These are phyloP conservation scores for Drosophila eohydei DNA, from an alignment of 2,888 invertebrate species.

Conservation along the genomic window DNA sequence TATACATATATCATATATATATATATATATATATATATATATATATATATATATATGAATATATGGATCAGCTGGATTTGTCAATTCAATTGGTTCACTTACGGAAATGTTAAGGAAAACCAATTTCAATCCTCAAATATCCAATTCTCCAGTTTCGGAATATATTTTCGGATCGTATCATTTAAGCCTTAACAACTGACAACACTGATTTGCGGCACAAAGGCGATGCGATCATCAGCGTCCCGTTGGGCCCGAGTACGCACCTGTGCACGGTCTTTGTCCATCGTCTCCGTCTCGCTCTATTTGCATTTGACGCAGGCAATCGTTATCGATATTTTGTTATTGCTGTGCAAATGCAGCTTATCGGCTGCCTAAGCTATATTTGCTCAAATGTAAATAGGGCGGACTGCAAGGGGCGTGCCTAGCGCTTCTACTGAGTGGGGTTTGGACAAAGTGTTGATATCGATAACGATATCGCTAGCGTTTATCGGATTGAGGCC, in stretches of 20 bases:
- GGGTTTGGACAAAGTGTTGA: neutral
- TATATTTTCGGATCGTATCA: too few species aligned
- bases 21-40: neutral
- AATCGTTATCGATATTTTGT: conserved; percentile 35
- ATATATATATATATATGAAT: neutral
- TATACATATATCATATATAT: neutral
- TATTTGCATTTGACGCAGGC: conserved; percentile 30
- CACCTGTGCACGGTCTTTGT: conserved; percentile 24
- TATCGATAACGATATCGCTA: neutral
- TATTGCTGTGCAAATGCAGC: conserved; percentile 28
- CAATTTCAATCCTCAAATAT: neutral
- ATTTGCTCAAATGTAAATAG: conserved; percentile 1
- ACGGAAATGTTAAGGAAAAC: neutral
- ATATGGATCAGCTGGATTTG: neutral
- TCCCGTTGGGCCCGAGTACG: conserved; percentile 24
- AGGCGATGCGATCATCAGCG: neutral
- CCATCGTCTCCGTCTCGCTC: conserved; percentile 30
- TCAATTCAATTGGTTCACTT: neutral
- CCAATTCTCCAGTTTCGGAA: too few species aligned
- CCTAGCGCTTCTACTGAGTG: neutral
- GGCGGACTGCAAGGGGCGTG: conserved; percentile 11
- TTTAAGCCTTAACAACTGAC: neutral
- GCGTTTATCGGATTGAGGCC: neutral
- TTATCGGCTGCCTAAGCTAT: conserved; percentile 23
- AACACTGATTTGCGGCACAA: neutral